Evolutionary conservation across 2,888 invertebrate genomes (phyloP), one percentile per base, ranked within the genome.

Genomic region (Dolomedes plantarius): DNA sequence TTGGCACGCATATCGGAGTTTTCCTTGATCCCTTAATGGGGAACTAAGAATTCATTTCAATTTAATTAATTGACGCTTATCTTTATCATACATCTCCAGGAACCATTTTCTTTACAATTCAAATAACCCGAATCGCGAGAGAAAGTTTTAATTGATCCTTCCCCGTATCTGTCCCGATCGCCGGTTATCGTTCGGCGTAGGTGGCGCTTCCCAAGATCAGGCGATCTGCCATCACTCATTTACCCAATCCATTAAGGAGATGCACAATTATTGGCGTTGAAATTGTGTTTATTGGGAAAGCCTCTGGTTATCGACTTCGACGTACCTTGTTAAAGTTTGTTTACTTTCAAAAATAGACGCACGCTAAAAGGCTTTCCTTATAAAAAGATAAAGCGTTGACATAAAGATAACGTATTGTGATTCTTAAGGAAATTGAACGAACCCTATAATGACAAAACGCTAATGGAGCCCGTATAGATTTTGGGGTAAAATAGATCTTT

Each of bases 211-310:
- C 16, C 41, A 46, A 13, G 23, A 56, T 56, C 56, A 56, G 23
- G 11, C 56, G 23, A 56, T 56, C 56, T 56, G 56, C 56, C 56
- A 56, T 56, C 56, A 56, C 56, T 23, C 56, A 71, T 78, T 78
- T 64, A 62, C 36, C 62, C 78, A 78, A 78, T 78, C 71, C 78
- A 78, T 78, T 78, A 78, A 71, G 69, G 69, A 62, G 62, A 19
- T n/a, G 71, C 71, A 78, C 71, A 78, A 78, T 78, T 71, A 78
- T 62, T 56, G 71, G 62, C 32, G 78, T 39, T 78, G 78, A 78
- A 78, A 64, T 69, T 29, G 64, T 78, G 78, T 78, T 78, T 78
- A 78, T 78, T 71, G 56, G 46, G 46, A 16, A 56, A 56, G 16
- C 23, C 13, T 1, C 56, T 56, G 56, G 56, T 56, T 56, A 56